These are phyloP conservation scores for Panthera uncia DNA, from an alignment of 2,113 vertebrate genomes.

Conservation along the genomic window DNA sequence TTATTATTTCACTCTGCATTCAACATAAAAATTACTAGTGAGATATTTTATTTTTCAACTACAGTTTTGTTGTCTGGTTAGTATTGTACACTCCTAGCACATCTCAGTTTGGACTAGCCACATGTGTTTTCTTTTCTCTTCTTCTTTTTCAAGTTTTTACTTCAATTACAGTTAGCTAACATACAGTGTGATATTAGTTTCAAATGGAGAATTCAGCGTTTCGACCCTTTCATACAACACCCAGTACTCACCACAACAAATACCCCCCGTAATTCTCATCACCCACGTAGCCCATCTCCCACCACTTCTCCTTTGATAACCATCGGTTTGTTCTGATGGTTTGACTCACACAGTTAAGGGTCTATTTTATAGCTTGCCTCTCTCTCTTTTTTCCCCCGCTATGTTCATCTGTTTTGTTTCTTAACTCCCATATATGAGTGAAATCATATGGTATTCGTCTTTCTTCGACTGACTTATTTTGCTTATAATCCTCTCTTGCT, in stretches of 20 bases:
- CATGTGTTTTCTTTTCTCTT: background rate
- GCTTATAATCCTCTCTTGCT: background rate
- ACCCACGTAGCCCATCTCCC: background rate
- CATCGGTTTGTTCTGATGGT: background rate
- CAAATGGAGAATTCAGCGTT: background rate
- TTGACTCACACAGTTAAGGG: background rate
- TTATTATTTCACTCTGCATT: background rate
- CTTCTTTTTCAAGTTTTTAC: background rate
- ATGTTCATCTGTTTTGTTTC: background rate
- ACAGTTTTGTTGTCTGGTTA: background rate
- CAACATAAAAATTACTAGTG: background rate
- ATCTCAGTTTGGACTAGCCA: background rate
- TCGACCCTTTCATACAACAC: background rate
- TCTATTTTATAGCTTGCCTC: background rate
- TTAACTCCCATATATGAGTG: background rate
- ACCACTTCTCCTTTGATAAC: background rate
- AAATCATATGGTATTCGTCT: background rate
- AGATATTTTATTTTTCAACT: background rate
- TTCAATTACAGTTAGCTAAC: background rate
- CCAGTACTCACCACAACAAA: background rate
- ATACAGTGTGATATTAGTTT: background rate
- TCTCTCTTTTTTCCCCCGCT: rapidly evolving
- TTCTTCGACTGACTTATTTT: background rate
- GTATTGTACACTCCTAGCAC: background rate
- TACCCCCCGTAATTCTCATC: background rate